phyloP scores from a whole-genome alignment of 2,113 vertebrate species.

The Rhombomys opimus region DNA sequence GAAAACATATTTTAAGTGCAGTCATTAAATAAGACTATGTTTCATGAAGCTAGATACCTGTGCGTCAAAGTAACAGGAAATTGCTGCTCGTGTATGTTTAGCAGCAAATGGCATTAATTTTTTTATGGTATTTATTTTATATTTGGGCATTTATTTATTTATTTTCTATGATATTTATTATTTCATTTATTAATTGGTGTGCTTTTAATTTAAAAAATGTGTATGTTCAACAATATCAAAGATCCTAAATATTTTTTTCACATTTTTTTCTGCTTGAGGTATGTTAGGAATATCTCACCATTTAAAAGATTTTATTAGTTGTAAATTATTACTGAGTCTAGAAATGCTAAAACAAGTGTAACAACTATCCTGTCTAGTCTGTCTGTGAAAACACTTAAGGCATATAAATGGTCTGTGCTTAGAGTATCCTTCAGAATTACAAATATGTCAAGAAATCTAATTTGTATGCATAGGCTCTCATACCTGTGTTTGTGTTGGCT shows the following conservation, averaged over 20 bases:
- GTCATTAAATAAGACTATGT: not conserved
- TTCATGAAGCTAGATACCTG: not conserved
- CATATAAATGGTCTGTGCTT: slow-evolving; percentile 69
- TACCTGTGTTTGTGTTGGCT: slow-evolving; percentile 92
- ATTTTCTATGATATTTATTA: not conserved
- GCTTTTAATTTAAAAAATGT: not conserved
- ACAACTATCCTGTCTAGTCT: slow-evolving; percentile 65
- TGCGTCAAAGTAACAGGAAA: not conserved
- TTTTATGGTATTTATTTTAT: not conserved
- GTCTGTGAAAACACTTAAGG: slow-evolving; percentile 77
- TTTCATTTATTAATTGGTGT: slow-evolving; percentile 21
- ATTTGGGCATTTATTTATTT: not conserved
- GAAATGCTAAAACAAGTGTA: slow-evolving; percentile 62
- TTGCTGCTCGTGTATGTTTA: not conserved
- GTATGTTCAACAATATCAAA: not conserved
- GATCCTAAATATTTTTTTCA: not conserved
- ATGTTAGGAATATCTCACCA: not conserved
- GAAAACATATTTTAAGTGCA: slow-evolving; percentile 47
- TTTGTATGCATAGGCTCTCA: slow-evolving; percentile 92
- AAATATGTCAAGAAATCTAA: slow-evolving; percentile 86
- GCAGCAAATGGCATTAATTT: not conserved
- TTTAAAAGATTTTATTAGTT: slow-evolving; percentile 66
- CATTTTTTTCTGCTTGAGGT: not conserved
- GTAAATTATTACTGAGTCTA: slow-evolving; percentile 76
- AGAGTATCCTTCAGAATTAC: slow-evolving; percentile 79